phyloP scores from a whole-genome alignment of 2,113 vertebrate genomes.

The Gymnocephalus cernua region DNA sequence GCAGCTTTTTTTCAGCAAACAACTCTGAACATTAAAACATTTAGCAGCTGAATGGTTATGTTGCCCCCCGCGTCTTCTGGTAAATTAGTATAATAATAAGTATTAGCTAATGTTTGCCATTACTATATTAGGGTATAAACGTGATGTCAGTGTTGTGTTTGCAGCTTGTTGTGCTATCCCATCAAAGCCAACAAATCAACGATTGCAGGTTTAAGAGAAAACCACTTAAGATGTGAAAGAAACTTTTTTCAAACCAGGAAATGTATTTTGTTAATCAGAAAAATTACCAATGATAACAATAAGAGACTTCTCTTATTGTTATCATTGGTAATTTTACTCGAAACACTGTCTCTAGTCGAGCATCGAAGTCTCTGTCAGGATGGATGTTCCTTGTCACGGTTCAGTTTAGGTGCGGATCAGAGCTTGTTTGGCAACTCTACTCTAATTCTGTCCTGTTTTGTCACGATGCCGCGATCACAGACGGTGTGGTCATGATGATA shows the following conservation, averaged over 20 bases:
- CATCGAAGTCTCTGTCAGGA: background rate
- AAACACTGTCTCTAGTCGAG: too few relatives aligned
- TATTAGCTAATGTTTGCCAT: too few relatives aligned
- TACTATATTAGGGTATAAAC: background rate
- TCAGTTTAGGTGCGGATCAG: background rate
- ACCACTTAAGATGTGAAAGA: background rate
- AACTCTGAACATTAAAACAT: too few relatives aligned
- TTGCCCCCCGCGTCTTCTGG: too few relatives aligned
- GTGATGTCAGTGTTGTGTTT: background rate
- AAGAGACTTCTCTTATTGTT: too few relatives aligned
- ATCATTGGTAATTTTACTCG: too few relatives aligned
- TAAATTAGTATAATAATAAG: too few relatives aligned
- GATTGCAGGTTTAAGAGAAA: background rate
- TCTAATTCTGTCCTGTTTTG: constrained; percentile 30
- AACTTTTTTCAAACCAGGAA: background rate
- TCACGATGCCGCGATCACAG: background rate
- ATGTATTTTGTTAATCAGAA: background rate
- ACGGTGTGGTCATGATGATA: background rate
- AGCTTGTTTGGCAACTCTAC: constrained; percentile 22
- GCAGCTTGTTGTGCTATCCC: background rate
- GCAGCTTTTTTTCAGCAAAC: background rate
- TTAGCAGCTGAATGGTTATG: too few relatives aligned
- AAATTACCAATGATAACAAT: background rate
- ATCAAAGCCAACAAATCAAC: background rate
- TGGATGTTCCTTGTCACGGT: background rate